Percentiles rank a stretch among this genome's conserved stretches.
Conservation (phyloP, 2,113 vertebrate genomes). For the Dolichallabes microphthalmus region DNA sequence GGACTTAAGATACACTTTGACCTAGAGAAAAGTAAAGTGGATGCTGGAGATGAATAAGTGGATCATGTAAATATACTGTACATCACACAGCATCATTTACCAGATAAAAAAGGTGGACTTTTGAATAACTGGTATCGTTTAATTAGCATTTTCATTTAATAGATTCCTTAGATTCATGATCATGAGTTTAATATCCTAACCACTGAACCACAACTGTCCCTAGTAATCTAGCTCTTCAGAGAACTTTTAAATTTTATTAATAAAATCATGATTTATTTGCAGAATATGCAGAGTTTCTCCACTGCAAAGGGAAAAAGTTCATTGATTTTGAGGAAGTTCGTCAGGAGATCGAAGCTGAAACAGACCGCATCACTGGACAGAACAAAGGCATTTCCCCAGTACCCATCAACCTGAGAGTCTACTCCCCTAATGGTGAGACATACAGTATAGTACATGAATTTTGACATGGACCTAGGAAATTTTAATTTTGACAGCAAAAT, state of each 20-base stretch:
- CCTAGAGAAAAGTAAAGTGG: background rate
- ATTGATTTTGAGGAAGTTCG: constrained; percentile 93
- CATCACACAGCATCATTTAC: background rate
- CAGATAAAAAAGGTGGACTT: background rate
- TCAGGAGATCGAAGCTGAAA: constrained; percentile 92
- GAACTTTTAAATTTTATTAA: background rate
- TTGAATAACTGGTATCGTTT: background rate
- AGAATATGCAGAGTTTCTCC: constrained; percentile 91
- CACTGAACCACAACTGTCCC: background rate
- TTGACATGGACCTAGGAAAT: no score
- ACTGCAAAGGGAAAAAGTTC: constrained; percentile 96
- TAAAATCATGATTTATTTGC: constrained; percentile 18
- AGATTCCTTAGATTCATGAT: background rate
- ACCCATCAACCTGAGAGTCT: constrained; percentile 92
- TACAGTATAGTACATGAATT: constrained; percentile 20
- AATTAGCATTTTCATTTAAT: background rate
- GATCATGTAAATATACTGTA: background rate
- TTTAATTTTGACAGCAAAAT: no score
- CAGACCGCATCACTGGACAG: constrained; percentile 86
- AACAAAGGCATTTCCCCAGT: constrained; percentile 96
- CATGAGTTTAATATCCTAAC: background rate
- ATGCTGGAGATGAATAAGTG: background rate
- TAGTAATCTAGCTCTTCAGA: background rate
- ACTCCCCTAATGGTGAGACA: constrained; percentile 85
- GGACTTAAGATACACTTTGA: background rate